phyloP scores from a whole-genome alignment of 1,140 invertebrate species.

The Drosophila eugracilis region DNA sequence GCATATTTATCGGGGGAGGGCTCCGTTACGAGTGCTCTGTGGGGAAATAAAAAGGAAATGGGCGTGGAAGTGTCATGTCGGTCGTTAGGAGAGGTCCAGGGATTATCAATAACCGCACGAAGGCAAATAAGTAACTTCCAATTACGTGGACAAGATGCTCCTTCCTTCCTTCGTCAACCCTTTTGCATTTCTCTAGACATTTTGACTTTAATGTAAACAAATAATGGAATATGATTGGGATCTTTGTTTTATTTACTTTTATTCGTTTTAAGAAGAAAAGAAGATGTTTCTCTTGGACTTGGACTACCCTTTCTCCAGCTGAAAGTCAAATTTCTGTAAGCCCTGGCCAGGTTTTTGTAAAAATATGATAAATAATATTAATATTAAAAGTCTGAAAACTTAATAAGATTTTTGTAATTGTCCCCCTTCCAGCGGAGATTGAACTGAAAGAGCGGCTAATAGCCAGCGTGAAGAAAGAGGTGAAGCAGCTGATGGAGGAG shows the following conservation, averaged over 20 bases:
- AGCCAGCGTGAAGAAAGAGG: slow-evolving; percentile 93
- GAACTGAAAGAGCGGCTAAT: slow-evolving; percentile 90
- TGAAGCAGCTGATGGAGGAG: slow-evolving; percentile 97
- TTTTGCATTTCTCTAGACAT: not conserved
- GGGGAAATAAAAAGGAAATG: slow-evolving; percentile 5
- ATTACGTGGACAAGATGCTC: not conserved
- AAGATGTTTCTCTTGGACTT: too few species aligned
- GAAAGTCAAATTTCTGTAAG: too few species aligned
- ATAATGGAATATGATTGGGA: too few species aligned
- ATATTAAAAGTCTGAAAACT: too few species aligned
- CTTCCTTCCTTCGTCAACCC: not conserved
- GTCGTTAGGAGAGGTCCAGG: slow-evolving; percentile 84
- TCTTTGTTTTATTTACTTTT: too few species aligned
- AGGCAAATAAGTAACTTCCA: slow-evolving; percentile 22
- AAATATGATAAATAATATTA: too few species aligned
- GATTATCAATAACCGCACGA: slow-evolving; percentile 25
- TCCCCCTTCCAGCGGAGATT: slow-evolving; percentile 8
- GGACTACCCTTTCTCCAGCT: too few species aligned
- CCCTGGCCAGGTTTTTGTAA: too few species aligned
- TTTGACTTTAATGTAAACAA: too few species aligned
- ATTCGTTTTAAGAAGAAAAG: too few species aligned
- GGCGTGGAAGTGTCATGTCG: slow-evolving; percentile 88
- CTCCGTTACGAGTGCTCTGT: slow-evolving; percentile 12
- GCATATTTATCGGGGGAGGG: slow-evolving; percentile 46
- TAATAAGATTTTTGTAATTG: not conserved